Evolutionary conservation across 2,888 invertebrate genomes (phyloP), one percentile per base, ranked within the genome.

Genomic region (Dasypolia templi): DNA sequence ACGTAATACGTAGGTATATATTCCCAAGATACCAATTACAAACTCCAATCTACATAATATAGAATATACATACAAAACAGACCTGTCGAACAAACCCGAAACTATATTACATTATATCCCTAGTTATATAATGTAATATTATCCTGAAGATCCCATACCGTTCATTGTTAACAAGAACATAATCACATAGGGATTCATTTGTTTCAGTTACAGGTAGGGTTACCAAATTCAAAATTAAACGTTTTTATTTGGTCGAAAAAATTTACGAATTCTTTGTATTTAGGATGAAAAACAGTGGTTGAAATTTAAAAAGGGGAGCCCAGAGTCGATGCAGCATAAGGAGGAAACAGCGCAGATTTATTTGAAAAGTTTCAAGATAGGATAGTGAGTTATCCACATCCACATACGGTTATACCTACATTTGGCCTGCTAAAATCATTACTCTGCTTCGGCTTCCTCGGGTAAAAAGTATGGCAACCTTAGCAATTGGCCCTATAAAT

Each of bases 121-220:
- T 62, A 79, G 74, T 66, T 71, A 78, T 74, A 61, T 63, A 53
- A 63, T 46, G 64, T 64, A 53, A 53, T 12, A 64, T 49, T 53
- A 11, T 70, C 55, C 56, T 29, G 22, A 70, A 66, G 46, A 81
- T 66, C 72, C 81, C 65, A 77, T 82, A 83, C 78, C 81, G 58
- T 79, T 79, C 70, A 83, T 87, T 83, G 87, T 86, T 85, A 89
- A 84, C 79, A 74, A 81, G 72, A 79, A 86, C 80, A 85, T 84
- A 78, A 84, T 87, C 86, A 83, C 81, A 79, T 79, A 74, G 82
- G 90, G 91, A 89, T 92, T 93, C 90, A 91, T 89, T 90, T 91
- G 88, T 59, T 73, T 51, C n/a, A 74, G 89, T 91, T 88, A 87
- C 82, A 79, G 79, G 80, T 72, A 72, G 73, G 72, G 72, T 17